Evolutionary conservation across 2,113 vertebrate species (phyloP), one percentile per base, ranked within the genome.

Genomic region (Bufo bufo): DNA sequence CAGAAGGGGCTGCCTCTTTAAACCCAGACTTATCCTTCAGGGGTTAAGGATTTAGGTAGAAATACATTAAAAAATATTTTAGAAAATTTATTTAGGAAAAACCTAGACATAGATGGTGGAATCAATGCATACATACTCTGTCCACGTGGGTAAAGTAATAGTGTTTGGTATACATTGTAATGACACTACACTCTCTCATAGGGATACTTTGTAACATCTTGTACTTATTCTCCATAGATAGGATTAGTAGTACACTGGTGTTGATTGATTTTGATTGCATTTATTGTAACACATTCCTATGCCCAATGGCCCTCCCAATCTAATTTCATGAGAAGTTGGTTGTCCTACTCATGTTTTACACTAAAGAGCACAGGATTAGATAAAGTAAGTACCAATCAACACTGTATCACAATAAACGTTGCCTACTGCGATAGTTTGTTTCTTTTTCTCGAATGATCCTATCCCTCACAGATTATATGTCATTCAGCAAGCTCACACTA

Each of bases 401-500:
- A 75, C 72, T 49, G 16, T 50, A 10, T 9, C 8, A 19, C 2
- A 75, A 17, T 45, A 19, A 81, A 43, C 19, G 4, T 10, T 80
- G 52, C 77, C 14, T 81, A 45, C 7, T 12, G 23, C 58, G 11
- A 79, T 58, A 52, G 14, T 77, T 47, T 78, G 49, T 52, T 78
- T 23, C 20, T 33, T 16, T 81, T 61, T 19, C 54, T 3, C 20
- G 14, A 54, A 84, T 54, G 69, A 69, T 50, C 81, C 81, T 66
- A 69, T 71, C 49, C n/a, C 82, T 84, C 82, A 69, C 47, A 86
- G 47, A 86, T 66, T 66, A 61, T 16, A 86, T 86, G 59, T 78
- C 74, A 79, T 86, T 86, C 85, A 66, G 23, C 59, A 69, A 86
- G 75, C 66, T 75, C 52, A 85, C 83, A 74, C 83, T 75, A 85